Conservation (phyloP, 2,113 vertebrate species). For the Galbula dea region DNA sequence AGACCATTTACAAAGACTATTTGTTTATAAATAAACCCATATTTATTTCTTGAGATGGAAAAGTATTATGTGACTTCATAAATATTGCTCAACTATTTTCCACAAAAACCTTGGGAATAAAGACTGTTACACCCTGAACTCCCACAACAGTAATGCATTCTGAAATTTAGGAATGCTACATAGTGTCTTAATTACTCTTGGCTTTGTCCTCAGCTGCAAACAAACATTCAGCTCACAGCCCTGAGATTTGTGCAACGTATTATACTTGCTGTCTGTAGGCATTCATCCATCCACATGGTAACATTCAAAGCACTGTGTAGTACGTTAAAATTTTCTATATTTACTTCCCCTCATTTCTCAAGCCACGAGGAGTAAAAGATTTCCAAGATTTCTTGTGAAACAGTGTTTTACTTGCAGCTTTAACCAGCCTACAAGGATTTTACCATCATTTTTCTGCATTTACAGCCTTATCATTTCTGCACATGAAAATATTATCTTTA, state of each 20-base stretch:
- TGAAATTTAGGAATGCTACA: neutral
- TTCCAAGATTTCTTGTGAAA: conserved; percentile 1
- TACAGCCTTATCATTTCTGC: neutral
- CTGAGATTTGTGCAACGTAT: neutral
- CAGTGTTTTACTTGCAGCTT: neutral
- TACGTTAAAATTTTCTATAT: neutral
- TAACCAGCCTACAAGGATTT: neutral
- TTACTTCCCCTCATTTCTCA: neutral
- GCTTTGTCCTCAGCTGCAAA: neutral
- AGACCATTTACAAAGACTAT: neutral
- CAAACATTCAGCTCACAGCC: neutral
- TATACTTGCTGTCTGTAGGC: neutral
- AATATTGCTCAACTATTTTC: neutral
- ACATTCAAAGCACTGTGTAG: neutral
- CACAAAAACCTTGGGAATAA: neutral
- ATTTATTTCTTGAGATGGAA: neutral
- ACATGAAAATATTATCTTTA: neutral
- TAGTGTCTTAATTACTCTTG: neutral
- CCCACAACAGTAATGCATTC: neutral
- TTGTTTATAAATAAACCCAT: neutral
- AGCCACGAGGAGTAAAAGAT: neutral
- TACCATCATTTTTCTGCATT: neutral
- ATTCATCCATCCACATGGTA: neutral
- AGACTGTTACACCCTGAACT: neutral
- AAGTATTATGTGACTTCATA: neutral